Conservation (phyloP, 2,113 vertebrate species). For the Syngnathus scovelli region DNA sequence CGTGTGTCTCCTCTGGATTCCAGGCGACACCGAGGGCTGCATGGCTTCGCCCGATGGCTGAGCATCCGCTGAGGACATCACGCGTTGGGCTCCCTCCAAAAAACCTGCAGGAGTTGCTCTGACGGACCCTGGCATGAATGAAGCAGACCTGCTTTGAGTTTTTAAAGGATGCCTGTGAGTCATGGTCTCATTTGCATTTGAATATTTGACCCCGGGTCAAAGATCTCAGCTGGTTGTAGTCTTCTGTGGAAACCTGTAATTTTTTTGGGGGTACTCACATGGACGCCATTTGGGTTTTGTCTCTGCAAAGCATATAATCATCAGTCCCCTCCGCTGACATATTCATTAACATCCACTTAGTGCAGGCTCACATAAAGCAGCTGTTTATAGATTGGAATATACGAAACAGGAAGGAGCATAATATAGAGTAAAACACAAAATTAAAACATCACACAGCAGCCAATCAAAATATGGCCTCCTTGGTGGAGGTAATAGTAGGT, state of each 20-base stretch:
- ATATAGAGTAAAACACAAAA: no score
- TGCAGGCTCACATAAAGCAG: not conserved
- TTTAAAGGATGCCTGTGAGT: slow-evolving; percentile 52
- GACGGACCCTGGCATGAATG: slow-evolving; percentile 39
- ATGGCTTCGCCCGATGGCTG: slow-evolving; percentile 67
- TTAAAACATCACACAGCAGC: not conserved
- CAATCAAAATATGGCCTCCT: not conserved
- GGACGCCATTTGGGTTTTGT: slow-evolving; percentile 11
- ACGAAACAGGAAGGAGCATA: not conserved
- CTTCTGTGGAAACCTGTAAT: slow-evolving; percentile 38
- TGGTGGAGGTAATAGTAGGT: not conserved
- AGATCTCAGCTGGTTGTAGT: slow-evolving; percentile 10
- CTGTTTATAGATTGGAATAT: not conserved
- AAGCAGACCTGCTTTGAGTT: slow-evolving; percentile 7
- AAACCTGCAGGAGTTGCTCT: slow-evolving; percentile 25
- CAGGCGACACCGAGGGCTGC: slow-evolving; percentile 39
- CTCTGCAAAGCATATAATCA: slow-evolving; percentile 18
- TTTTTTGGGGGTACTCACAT: slow-evolving; percentile 7
- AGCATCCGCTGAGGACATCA: slow-evolving; percentile 60
- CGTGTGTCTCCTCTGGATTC: slow-evolving; percentile 77
- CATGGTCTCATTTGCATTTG: slow-evolving; percentile 55
- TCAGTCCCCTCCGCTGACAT: slow-evolving; percentile 4
- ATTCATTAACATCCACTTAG: slow-evolving; percentile 1
- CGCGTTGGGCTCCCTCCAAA: slow-evolving; percentile 9
- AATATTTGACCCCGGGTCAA: slow-evolving; percentile 28